Percentiles rank a stretch among this genome's conserved stretches.
phyloP scores from a whole-genome alignment of 2,888 invertebrate species.

The Ormia ochracea region DNA sequence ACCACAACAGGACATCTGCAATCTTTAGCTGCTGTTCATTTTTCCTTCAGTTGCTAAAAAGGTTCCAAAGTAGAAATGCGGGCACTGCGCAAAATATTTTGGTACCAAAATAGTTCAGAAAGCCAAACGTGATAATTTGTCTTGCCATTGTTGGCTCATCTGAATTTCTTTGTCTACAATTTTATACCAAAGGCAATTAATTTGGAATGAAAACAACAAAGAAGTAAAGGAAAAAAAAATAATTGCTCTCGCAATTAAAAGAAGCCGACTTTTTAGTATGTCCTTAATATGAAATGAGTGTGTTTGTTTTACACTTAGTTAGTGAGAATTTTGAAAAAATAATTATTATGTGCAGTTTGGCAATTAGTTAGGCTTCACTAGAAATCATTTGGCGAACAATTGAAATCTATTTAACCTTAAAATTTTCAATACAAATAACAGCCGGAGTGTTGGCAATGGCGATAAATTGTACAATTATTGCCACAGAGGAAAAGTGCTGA shows the following conservation, averaged over 20 bases:
- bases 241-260: conserved; percentile 4
- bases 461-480: conserved; percentile 56
- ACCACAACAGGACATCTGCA: conserved; percentile 58
- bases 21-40: not conserved
- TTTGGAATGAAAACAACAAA: conserved; percentile 34
- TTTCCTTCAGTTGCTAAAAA: not conserved
- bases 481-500: conserved; percentile 45
- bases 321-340: not conserved
- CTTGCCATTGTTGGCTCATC: conserved; percentile 15
- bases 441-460: not conserved
- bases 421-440: conserved; percentile 58
- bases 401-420: conserved; percentile 58
- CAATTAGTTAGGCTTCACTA: conserved; percentile 61
- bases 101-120: not conserved
- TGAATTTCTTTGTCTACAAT: not conserved
- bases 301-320: not conserved
- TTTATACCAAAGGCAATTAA: conserved; percentile 38
- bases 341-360: not conserved
- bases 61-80: conserved; percentile 28
- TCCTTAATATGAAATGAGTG: too few species aligned
- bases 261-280: not conserved
- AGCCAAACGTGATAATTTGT: not conserved
- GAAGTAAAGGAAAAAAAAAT: conserved; percentile 1
- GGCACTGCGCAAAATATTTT: conserved; percentile 14
- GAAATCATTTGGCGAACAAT: conserved; percentile 61